phyloP scores from a whole-genome alignment of 2,888 invertebrate genomes.

The Lycocerus yunnanus region DNA sequence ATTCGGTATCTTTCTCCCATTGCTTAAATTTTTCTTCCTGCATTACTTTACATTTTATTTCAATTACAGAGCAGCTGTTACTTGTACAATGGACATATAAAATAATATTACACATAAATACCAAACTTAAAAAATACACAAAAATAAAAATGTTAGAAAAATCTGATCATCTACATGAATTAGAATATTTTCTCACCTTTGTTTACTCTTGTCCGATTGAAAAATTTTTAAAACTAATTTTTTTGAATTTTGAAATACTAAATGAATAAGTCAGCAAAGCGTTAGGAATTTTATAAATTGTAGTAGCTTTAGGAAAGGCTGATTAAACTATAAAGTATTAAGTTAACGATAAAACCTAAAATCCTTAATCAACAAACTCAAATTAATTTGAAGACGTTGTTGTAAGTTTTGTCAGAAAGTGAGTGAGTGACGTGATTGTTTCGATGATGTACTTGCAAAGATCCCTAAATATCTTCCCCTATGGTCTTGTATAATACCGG shows the following conservation, averaged over 20 bases:
- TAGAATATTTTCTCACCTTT: too few relatives aligned
- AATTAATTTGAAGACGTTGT: conserved; percentile 16
- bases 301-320: neutral
- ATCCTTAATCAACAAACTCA: neutral
- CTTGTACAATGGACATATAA: too few relatives aligned
- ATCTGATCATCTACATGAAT: too few relatives aligned
- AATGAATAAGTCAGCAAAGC: neutral
- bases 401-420: conserved; percentile 27
- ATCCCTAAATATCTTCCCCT: conserved; percentile 54
- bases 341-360: neutral
- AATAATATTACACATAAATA: too few relatives aligned
- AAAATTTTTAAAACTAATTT: too few relatives aligned
- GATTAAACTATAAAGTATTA: neutral
- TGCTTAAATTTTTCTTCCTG: neutral
- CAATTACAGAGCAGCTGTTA: too few relatives aligned
- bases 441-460: conserved; percentile 51
- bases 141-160: too few relatives aligned
- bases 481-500: conserved; percentile 49
- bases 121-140: too few relatives aligned
- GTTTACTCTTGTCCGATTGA: too few relatives aligned
- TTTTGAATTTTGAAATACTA: neutral
- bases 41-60: neutral
- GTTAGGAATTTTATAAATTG: neutral
- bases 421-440: conserved; percentile 40
- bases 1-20: neutral